Percentiles rank a stretch among this genome's conserved stretches.
phyloP scores from a whole-genome alignment of 2,113 vertebrate species.

The Cepphus grylle region DNA sequence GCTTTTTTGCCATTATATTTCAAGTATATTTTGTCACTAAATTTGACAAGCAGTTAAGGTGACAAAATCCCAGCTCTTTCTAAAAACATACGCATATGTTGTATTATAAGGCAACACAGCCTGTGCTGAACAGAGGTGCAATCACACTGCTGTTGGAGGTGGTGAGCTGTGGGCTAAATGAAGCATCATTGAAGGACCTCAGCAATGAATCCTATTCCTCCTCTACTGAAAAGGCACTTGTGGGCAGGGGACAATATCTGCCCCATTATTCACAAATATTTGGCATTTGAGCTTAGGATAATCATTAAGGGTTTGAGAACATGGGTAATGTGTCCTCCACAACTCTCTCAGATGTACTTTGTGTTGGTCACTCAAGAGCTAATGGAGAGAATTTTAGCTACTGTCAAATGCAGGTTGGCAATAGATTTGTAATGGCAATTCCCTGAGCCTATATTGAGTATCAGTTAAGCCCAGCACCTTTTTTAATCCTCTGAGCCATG shows the following conservation, averaged over 20 bases:
- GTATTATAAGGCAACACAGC: not conserved
- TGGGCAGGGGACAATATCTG: not conserved
- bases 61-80: not conserved
- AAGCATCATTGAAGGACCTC: not conserved
- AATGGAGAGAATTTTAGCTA: not conserved
- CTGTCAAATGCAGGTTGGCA: not conserved
- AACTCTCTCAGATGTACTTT: not conserved
- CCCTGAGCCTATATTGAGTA: not conserved
- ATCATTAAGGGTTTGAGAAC: not conserved
- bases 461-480: not conserved
- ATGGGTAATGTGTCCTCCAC: not conserved
- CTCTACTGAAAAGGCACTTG: not conserved
- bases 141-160: not conserved
- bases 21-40: not conserved
- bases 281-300: not conserved
- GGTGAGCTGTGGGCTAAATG: not conserved
- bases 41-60: not conserved
- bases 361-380: not conserved
- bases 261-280: not conserved
- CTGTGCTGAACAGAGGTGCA: not conserved
- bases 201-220: not conserved
- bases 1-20: not conserved
- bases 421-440: not conserved
- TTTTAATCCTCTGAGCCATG: not conserved
- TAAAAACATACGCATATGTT: not conserved